Evolutionary conservation across 2,113 vertebrate genomes (phyloP), one percentile per base, ranked within the genome.

Genomic region (Tragulus kanchil): DNA sequence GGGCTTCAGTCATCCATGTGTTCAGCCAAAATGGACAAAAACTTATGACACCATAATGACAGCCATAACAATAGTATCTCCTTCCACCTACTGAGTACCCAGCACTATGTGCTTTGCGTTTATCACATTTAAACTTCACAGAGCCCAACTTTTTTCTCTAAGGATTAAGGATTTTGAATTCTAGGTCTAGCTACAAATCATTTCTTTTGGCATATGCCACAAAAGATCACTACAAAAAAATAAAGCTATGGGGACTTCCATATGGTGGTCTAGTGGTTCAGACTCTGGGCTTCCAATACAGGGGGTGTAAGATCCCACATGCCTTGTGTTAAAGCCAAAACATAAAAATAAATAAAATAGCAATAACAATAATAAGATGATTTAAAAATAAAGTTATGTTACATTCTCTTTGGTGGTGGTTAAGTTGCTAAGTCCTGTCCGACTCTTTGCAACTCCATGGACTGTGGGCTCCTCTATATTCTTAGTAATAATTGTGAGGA

Each of bases 141-240:
- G 31, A 93, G 6, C 11, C 64, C 26, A 81, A 10, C 0, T 15
- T 67, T 81, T 61, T 75, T 19, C 58, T n/a, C 26, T 94, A 45
- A 88, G 13, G 48, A 73, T 25, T 87, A 87, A 73, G n/a, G 17
- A 78, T 92, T 92, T 94, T 85, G 42, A 94, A 71, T 58, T 77
- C 21, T 79, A 45, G 50, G 61, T 21, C 26, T 31, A 64, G 67
- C 83, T 23, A 45, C 6, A 90, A 67, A 31, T 82, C 42, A 95
- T 59, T 89, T 92, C 48, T 61, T 62, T 48, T 9, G n/a, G 6
- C 9, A 28, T 21, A 8, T 5, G 15, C 45, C 13, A 0, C 6
- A 54, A 61, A 81, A 77, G 25, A 73, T 16, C 25, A 59, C 31
- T 84, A 23, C 25, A 36, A 28, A 54, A 71, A 71, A 19, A 87